Conservation (phyloP, 1,140 invertebrate species). For the Solenopsis fugax region DNA sequence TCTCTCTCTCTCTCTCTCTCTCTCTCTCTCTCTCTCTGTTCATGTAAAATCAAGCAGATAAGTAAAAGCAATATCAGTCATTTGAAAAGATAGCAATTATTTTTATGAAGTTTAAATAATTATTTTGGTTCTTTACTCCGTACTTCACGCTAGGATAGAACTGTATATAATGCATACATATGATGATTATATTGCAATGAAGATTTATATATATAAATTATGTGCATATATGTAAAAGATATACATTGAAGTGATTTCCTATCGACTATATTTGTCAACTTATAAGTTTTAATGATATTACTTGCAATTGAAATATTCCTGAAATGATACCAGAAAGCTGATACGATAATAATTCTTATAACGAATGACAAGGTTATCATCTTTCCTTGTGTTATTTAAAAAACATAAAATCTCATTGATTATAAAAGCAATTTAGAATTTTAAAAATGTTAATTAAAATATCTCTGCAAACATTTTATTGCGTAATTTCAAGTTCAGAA, state of each 20-base stretch:
- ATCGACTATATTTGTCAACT: background rate
- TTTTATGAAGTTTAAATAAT: background rate
- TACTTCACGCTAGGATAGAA: background rate
- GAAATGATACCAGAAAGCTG: background rate
- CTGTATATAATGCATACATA: background rate
- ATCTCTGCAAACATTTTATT: background rate
- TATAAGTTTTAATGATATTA: background rate
- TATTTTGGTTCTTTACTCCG: background rate
- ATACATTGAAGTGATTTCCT: background rate
- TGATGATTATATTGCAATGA: background rate
- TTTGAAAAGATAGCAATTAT: background rate
- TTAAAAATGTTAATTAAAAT: background rate
- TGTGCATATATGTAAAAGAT: background rate
- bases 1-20: too few relatives aligned
- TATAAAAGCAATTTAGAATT: background rate
- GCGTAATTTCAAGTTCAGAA: constrained; percentile 14
- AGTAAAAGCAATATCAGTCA: background rate
- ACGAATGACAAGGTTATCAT: constrained; percentile 9
- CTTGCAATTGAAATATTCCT: background rate
- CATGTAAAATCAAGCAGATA: background rate
- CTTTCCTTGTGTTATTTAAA: background rate
- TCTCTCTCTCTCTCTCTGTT: background rate
- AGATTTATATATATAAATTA: background rate
- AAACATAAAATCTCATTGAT: background rate
- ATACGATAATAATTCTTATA: constrained; percentile 4